Evolutionary conservation across 2,113 vertebrate species (phyloP).

Genomic region (Philantomba maxwellii): DNA sequence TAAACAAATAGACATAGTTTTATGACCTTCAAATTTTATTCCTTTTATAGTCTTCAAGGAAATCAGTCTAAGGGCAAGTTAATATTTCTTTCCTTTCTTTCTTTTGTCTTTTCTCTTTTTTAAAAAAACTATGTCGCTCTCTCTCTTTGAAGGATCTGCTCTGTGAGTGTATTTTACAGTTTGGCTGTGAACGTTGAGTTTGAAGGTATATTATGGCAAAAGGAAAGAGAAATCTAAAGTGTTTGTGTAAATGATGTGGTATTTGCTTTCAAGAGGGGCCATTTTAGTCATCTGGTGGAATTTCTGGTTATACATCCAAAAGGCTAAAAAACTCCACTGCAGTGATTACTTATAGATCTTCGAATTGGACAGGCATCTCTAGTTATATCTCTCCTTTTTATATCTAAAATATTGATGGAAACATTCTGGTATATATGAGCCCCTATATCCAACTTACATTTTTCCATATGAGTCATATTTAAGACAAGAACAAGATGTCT

Average conservation of each 20-base stretch:
- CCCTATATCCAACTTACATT: conserved; percentile 53
- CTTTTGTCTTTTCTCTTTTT: no score
- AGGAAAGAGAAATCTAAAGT: background rate
- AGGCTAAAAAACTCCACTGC: background rate
- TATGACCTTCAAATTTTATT: conserved; percentile 72
- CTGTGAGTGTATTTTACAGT: background rate
- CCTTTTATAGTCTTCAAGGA: conserved; percentile 61
- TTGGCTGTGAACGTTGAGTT: background rate
- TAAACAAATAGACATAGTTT: conserved; percentile 70
- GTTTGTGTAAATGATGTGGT: background rate
- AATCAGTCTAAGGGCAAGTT: background rate
- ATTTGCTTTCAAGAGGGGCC: conserved; percentile 41
- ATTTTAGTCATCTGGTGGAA: conserved; percentile 39
- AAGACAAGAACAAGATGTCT: conserved; percentile 68
- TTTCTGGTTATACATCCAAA: background rate
- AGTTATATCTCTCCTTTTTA: background rate
- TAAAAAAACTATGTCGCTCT: background rate
- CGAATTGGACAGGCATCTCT: accelerated
- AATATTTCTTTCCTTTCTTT: background rate
- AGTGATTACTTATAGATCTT: conserved; percentile 26
- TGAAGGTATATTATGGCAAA: background rate
- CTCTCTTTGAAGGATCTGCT: background rate
- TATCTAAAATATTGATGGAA: conserved; percentile 37
- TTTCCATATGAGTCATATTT: conserved; percentile 58
- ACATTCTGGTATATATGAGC: conserved; percentile 56